Evolutionary conservation across 2,797 vertebrate species (phyloP), one percentile per base, ranked within the genome.

Genomic region (Catharus ustulatus): DNA sequence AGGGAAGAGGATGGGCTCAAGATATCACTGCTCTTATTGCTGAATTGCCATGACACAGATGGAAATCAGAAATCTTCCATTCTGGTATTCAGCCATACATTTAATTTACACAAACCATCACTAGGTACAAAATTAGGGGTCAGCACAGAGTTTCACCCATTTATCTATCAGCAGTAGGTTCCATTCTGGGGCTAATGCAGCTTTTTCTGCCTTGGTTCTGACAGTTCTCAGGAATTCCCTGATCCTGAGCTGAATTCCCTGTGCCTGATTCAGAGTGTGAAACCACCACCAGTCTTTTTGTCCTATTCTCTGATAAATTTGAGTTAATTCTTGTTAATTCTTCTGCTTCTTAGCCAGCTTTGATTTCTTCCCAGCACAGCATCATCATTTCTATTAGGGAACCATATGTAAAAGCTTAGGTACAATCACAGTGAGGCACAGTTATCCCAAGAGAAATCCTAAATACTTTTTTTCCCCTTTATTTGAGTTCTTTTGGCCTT

Each of bases 51-150:
- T 8, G 26, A 8, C 30, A 16, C 24, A 15, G 32, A 12, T 36
- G 30, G 2, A 26, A 20, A 21, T 45, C 9, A 26, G 27, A 1
- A n/a, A 1, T n/a, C 12, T 78, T 72, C 45, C 16, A 15, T 6
- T 76, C 11, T 51, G 19, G 1, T 67, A 1, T 13, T 62, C 13
- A 34, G 20, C 24, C 20, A 1, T 40, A 1, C 2, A 0, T 72
- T 43, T 26, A 30, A 6, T 69, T 62, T 36, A 3, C 4, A 1
- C 10, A 1, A 6, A 6, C 19, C 36, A 27, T 45, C 8, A 23
- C 14, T 26, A 7, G 13, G n/a, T 54, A 4, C 9, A 15, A 5
- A 26, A 23, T 54, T 1, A 10, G 0, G 0, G 1, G 3, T 29
- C 18, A 45, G 59, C 40, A 15, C 49, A 18, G 51, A 69, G 9